Conservation (phyloP, 2,797 vertebrate genomes). For the Coendou prehensilis region DNA sequence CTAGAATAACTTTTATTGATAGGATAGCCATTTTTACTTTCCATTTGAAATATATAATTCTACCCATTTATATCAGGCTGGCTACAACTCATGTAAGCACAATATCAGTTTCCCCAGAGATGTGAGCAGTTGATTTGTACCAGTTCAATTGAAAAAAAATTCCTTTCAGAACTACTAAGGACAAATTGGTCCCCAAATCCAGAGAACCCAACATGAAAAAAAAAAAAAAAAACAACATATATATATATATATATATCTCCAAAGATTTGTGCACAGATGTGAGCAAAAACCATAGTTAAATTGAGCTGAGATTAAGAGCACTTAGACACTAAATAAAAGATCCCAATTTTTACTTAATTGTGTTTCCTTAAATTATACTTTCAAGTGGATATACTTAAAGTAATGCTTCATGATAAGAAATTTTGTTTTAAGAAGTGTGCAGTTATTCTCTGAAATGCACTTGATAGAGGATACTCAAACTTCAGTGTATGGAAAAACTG, state of each 20-base stretch:
- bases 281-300: slow-evolving; percentile 12
- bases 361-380: slow-evolving; percentile 58
- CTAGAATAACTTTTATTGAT: slow-evolving; percentile 34
- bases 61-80: neutral
- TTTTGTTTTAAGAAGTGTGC: neutral
- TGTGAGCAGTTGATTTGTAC: neutral
- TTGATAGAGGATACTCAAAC: neutral
- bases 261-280: neutral
- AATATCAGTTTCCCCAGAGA: neutral
- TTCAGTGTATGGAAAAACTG: neutral
- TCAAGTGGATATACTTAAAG: neutral
- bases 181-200: neutral
- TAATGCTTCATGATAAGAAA: neutral
- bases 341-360: neutral
- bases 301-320: neutral
- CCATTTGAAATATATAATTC: neutral
- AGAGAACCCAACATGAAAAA: neutral
- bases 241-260: neutral
- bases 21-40: slow-evolving; percentile 37
- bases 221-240: neutral
- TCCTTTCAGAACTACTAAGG: neutral
- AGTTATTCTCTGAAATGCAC: neutral
- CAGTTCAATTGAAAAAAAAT: neutral
- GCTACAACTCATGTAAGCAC: neutral
- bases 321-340: slow-evolving; percentile 22